A percentile compares a stretch with the other conserved stretches of the same genome.
Evolutionary conservation across 1,140 invertebrate genomes (phyloP).

Genomic region (Zeugodacus cucurbitae): DNA sequence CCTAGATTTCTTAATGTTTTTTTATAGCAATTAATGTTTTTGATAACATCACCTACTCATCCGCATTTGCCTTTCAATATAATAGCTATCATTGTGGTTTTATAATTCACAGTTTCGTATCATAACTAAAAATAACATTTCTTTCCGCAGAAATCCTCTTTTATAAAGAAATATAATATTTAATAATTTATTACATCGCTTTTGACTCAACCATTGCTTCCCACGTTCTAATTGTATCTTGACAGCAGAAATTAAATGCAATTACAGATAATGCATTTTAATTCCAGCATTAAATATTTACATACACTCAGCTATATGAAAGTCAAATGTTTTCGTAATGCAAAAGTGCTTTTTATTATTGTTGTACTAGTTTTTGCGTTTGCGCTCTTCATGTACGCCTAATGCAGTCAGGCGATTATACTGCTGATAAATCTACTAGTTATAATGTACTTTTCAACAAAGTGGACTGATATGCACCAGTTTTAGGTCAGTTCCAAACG

Average conservation of each 20-base stretch:
- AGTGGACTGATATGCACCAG: too few species aligned
- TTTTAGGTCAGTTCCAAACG: too few species aligned
- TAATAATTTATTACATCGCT: background rate
- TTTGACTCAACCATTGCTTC: background rate
- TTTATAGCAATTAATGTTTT: too few species aligned
- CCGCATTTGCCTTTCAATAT: too few species aligned
- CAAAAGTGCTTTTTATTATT: background rate
- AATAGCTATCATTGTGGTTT: too few species aligned
- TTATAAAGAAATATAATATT: background rate
- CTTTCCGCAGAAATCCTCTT: background rate
- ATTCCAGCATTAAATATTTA: background rate
- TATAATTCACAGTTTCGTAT: too few species aligned
- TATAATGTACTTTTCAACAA: too few species aligned
- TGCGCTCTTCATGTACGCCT: background rate
- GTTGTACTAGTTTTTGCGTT: background rate
- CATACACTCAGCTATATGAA: background rate
- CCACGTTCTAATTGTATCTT: background rate
- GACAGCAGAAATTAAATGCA: background rate
- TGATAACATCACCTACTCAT: too few species aligned
- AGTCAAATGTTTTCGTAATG: background rate
- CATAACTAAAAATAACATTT: background rate
- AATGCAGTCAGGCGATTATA: too few species aligned
- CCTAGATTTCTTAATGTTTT: too few species aligned
- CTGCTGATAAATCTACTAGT: too few species aligned
- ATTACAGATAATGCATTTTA: background rate